Evolutionary conservation across 1,140 invertebrate species (phyloP).

Genomic region (Ylistrum balloti): DNA sequence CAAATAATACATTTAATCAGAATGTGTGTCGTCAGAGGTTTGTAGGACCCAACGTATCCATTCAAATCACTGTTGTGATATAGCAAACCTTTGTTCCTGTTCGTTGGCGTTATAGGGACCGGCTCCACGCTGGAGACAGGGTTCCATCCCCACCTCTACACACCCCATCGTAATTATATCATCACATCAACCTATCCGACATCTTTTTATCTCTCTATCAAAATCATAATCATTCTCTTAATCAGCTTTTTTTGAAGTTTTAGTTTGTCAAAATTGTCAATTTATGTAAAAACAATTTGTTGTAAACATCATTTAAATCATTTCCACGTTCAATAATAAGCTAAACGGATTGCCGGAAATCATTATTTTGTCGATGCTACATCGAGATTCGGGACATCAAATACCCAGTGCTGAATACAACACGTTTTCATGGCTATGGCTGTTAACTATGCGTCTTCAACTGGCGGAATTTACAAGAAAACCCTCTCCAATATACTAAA

Average conservation of each 20-base stretch:
- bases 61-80: neutral
- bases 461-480: too few relatives aligned
- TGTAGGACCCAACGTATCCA: neutral
- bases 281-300: neutral
- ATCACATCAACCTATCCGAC: neutral
- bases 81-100: neutral
- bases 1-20: neutral
- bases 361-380: too few relatives aligned
- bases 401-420: too few relatives aligned
- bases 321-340: neutral
- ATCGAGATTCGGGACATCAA: too few relatives aligned
- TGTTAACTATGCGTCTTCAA: too few relatives aligned
- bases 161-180: constrained; percentile 34
- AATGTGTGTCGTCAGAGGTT: constrained; percentile 7
- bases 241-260: neutral
- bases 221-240: neutral
- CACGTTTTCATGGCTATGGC: too few relatives aligned
- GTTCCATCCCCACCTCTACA: neutral
- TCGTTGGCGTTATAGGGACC: neutral
- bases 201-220: neutral
- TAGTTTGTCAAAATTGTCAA: neutral
- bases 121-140: neutral
- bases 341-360: neutral
- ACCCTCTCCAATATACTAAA: too few relatives aligned
- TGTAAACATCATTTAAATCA: neutral